phyloP scores from a whole-genome alignment of 2,888 invertebrate genomes.

The Arctia plantaginis region DNA sequence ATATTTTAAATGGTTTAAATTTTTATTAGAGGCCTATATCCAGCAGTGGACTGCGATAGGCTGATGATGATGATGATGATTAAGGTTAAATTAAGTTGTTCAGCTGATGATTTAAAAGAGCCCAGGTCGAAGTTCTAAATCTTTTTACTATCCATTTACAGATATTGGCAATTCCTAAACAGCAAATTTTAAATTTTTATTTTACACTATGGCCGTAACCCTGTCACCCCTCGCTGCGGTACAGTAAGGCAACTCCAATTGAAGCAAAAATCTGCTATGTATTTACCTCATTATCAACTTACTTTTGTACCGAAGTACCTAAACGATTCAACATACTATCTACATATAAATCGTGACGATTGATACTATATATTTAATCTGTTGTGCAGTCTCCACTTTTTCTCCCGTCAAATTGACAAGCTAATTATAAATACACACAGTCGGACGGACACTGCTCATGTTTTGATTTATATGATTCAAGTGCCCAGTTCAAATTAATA shows the following conservation, averaged over 20 bases:
- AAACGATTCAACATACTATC: neutral
- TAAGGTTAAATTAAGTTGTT: too few relatives aligned
- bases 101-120: too few relatives aligned
- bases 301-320: neutral
- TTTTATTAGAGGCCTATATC: too few relatives aligned
- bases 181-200: neutral
- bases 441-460: slow-evolving; percentile 43
- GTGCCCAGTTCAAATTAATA: slow-evolving; percentile 45
- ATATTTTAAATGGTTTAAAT: too few relatives aligned
- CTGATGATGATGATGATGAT: too few relatives aligned
- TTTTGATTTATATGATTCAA: slow-evolving; percentile 57
- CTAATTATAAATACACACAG: slow-evolving; percentile 68
- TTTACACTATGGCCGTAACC: too few relatives aligned
- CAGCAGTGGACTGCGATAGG: too few relatives aligned
- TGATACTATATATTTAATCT: slow-evolving; percentile 27
- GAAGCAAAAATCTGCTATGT: too few relatives aligned
- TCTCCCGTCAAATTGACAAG: slow-evolving; percentile 61
- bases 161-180: neutral
- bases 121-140: too few relatives aligned
- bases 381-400: slow-evolving; percentile 50
- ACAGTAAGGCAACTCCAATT: too few relatives aligned
- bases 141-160: neutral
- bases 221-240: too few relatives aligned
- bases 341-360: slow-evolving; percentile 28
- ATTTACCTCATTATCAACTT: neutral